Base-by-base conservation (phyloP, 2,888 invertebrate genomes). In the Polymixis lichenea region DNA sequence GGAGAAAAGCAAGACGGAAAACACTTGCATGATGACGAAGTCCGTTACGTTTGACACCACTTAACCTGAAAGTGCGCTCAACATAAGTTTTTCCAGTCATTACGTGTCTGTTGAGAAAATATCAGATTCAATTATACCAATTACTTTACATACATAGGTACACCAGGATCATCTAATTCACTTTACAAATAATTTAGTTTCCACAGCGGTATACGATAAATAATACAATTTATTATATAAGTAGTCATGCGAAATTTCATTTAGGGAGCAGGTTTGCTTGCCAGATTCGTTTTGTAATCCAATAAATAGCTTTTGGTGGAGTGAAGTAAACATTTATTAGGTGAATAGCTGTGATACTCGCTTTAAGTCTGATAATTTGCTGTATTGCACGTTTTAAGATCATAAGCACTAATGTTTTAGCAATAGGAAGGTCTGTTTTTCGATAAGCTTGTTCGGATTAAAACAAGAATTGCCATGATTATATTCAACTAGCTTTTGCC, bases 151-250 rank as follows among this genome's bases (percentile, higher is more conserved):
- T 43, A 56, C 28, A 28, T 28, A 53, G 9, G 17, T n/a, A 32
- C 15, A 55, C 38, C 51, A 55, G 72, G 75, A 77, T 65, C 72
- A 70, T 71, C 78, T 70, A 80, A 86, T 87, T 86, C 82, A 86
- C 75, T 80, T 80, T 61, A 72, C 56, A 75, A 78, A 76, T 85
- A 83, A 83, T 83, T 82, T 79, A 43, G 79, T 86, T 90, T 83
- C 69, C 72, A 77, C 72, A 82, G 69, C 75, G 13, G 62, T 80
- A 77, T 66, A 65, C 80, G 71, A 89, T 90, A 89, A 90, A 89
- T 88, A 90, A 88, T 86, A 88, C 86, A 84, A 89, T 90, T 91
- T 88, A 90, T 89, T 86, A 90, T 87, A 85, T 89, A 89, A 28
- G 67, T 68, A 53, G 60, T n/a, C 61, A 87, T 87, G 77, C 77